Percentiles rank a stretch among this genome's conserved stretches.
These are phyloP conservation scores for Chiropotes sagulatus DNA, from an alignment of 2,797 vertebrate genomes.

Conservation along the genomic window DNA sequence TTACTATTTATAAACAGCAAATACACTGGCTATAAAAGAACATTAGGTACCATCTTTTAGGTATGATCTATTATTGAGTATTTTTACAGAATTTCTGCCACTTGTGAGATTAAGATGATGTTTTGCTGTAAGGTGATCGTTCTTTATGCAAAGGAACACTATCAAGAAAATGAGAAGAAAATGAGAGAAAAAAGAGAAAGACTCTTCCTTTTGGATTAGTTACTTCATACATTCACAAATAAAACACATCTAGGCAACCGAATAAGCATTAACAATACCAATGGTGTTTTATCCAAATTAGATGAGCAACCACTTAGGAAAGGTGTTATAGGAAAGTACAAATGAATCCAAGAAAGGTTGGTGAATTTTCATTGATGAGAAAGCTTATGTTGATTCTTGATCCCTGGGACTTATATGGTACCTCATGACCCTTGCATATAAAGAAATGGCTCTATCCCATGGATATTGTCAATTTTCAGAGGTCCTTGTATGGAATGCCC, in stretches of 20 bases:
- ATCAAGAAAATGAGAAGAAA: neutral
- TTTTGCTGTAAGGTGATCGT: neutral
- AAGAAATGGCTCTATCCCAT: neutral
- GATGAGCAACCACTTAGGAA: neutral
- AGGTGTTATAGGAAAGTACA: neutral
- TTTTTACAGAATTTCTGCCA: neutral
- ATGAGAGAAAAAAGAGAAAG: neutral
- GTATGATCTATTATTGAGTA: neutral
- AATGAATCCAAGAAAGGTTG: neutral
- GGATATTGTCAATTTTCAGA: neutral
- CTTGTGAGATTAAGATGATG: neutral
- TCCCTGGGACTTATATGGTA: neutral
- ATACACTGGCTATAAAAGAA: neutral
- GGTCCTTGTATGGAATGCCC: neutral
- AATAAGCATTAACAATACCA: neutral
- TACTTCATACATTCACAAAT: neutral
- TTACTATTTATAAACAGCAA: neutral
- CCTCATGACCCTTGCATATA: neutral
- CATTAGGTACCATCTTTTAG: neutral
- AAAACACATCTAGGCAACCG: neutral
- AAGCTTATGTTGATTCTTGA: neutral
- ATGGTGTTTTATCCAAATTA: neutral
- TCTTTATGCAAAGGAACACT: slow-evolving; percentile 4
- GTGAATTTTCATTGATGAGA: neutral
- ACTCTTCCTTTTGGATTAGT: neutral